Evolutionary conservation across 2,113 vertebrate genomes (phyloP), one percentile per base, ranked within the genome.

Genomic region (Calypte anna): DNA sequence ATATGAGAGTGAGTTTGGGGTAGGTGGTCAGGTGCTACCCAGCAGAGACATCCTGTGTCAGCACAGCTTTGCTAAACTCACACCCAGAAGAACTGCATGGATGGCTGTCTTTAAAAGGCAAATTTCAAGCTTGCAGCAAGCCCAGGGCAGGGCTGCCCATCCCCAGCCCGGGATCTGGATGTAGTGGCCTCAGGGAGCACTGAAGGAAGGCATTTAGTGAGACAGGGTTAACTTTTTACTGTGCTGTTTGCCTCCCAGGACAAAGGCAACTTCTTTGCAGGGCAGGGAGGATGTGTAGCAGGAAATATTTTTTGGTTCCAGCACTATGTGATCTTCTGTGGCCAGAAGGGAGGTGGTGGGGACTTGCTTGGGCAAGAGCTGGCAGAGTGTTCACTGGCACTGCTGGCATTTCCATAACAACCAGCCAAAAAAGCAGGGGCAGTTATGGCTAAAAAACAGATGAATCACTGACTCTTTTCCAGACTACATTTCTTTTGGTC

Each of bases 301-400:
- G 70, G 17, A 25, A 40, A 13, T 0, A 0, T 3, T 62, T 21
- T 21, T 54, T 62, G 27, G 54, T 7, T 73, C 24, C 24, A 70
- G 67, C 73, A 36, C 53, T 64, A 3, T 12, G 66, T 46, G 48
- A 54, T 68, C 59, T 38, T 33, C 78, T 55, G 50, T 0, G 8
- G 25, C 36, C 67, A 33, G 57, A 23, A 40, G 27, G 18, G 31
- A 83, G 33, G 33, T 46, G 46, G 27, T 22, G 66, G 76, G 43
- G 74, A 7, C 31, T 66, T 30, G 33, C 12, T 44, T 0, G 0
- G 16, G 15, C 6, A 3, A 27, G 67, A 87, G 68, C 38, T 59
- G n/a, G 38, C 50, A 0, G 1, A 83, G n/a, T 2, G 0, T 19
- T 57, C 1, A 3, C n/a, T 75, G 57, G 31, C 23, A 72, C 57